phyloP scores from a whole-genome alignment of 2,113 vertebrate genomes.

The Dicrurus megarhynchus region DNA sequence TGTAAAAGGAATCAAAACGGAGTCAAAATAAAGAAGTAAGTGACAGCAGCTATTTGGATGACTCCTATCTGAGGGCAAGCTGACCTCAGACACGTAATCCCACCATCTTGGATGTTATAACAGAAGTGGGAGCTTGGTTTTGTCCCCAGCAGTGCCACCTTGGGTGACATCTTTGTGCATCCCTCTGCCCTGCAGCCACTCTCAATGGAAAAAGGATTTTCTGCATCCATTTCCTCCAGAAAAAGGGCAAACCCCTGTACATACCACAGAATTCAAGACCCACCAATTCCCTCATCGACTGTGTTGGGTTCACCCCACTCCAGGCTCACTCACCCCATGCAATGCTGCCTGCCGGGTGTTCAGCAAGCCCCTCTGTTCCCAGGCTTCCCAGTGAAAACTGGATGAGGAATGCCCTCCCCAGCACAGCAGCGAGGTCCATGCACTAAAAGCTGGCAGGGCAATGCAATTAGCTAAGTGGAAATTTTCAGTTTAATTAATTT shows the following conservation, averaged over 20 bases:
- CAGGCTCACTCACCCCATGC: accelerated
- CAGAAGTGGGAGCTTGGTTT: background rate
- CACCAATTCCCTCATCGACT: accelerated
- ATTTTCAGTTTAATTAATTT: background rate
- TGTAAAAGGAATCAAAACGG: background rate
- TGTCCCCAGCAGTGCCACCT: background rate
- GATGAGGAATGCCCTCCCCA: background rate
- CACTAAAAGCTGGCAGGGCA: background rate
- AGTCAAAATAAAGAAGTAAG: background rate
- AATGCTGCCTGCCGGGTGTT: accelerated
- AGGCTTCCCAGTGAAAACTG: background rate
- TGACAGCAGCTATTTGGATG: background rate
- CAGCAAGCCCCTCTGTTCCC: background rate
- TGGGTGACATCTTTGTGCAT: background rate
- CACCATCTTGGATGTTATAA: background rate
- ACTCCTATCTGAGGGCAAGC: background rate
- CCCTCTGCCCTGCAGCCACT: background rate
- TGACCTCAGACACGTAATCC: background rate
- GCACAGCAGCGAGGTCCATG: accelerated
- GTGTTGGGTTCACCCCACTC: accelerated
- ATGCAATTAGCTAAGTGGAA: background rate
- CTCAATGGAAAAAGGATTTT: background rate
- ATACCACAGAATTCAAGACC: background rate
- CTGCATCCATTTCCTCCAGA: background rate
- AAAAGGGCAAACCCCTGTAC: background rate